Conservation (phyloP, 2,797 vertebrate genomes). For the Anabacerthia variegaticeps region DNA sequence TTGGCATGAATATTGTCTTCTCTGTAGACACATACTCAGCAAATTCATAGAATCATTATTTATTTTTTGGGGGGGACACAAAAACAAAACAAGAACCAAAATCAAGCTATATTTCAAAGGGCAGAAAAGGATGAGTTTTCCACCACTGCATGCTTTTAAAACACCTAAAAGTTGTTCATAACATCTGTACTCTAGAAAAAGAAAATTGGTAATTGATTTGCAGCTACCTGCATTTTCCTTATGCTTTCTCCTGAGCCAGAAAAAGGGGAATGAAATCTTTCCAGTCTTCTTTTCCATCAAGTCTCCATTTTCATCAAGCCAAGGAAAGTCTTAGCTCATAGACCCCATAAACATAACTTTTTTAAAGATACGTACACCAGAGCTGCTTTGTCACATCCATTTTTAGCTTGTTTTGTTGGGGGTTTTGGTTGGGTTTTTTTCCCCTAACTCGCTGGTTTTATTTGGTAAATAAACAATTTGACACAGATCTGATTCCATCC, state of each 20-base stretch:
- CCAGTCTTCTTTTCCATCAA: neutral
- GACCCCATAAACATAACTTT: neutral
- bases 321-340: neutral
- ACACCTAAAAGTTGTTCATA: neutral
- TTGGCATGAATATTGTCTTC: neutral
- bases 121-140: neutral
- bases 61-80: neutral
- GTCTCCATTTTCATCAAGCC: neutral
- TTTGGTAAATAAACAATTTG: neutral
- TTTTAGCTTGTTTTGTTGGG: neutral
- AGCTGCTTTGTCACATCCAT: neutral
- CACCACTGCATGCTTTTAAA: neutral
- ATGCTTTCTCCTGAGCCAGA: neutral
- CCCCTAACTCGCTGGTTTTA: neutral
- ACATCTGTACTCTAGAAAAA: neutral
- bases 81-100: neutral
- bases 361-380: neutral
- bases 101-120: neutral
- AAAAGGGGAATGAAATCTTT: neutral
- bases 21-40: neutral
- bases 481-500: neutral
- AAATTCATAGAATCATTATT: neutral
- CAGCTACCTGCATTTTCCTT: neutral
- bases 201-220: neutral
- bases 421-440: neutral